Conservation (phyloP, 64 coral and sea anemone genomes). For the Cladopsammia gracilis region DNA sequence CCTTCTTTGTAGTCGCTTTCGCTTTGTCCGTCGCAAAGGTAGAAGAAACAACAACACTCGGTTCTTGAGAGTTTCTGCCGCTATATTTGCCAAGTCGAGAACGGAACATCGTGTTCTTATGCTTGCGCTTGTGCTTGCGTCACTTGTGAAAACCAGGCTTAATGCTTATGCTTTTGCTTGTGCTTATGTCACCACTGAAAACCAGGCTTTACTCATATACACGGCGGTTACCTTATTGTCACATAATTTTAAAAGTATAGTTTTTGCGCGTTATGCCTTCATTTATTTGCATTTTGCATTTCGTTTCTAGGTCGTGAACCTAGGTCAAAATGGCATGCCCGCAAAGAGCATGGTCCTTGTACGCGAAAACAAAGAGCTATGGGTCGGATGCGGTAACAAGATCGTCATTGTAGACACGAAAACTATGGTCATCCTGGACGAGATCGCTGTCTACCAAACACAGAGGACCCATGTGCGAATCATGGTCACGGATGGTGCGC, state of each 20-base stretch:
- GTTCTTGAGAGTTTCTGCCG: too few relatives aligned
- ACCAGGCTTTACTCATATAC: too few relatives aligned
- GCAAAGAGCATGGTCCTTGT: conserved; percentile 71
- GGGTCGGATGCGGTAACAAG: conserved; percentile 79
- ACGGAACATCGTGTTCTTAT: too few relatives aligned
- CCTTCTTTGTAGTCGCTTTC: too few relatives aligned
- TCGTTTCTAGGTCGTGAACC: conserved; percentile 26
- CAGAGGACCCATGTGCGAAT: conserved; percentile 61
- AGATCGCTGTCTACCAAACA: conserved; percentile 52
- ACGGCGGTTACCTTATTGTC: too few relatives aligned
- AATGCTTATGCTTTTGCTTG: too few relatives aligned
- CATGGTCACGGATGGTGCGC: conserved; percentile 78
- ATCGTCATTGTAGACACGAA: conserved; percentile 60
- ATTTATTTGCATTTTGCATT: neutral
- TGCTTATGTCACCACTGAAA: too few relatives aligned
- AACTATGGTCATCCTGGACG: conserved; percentile 49
- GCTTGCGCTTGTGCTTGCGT: too few relatives aligned
- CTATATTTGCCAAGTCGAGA: too few relatives aligned
- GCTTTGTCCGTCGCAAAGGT: too few relatives aligned
- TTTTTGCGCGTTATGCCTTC: neutral
- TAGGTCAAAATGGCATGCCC: conserved; percentile 57
- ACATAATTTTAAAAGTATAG: neutral
- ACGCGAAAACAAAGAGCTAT: conserved; percentile 54
- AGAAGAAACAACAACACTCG: too few relatives aligned
- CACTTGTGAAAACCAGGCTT: too few relatives aligned